Evolutionary conservation across 1,140 invertebrate species (phyloP).

Genomic region (Drosophila suzukii): DNA sequence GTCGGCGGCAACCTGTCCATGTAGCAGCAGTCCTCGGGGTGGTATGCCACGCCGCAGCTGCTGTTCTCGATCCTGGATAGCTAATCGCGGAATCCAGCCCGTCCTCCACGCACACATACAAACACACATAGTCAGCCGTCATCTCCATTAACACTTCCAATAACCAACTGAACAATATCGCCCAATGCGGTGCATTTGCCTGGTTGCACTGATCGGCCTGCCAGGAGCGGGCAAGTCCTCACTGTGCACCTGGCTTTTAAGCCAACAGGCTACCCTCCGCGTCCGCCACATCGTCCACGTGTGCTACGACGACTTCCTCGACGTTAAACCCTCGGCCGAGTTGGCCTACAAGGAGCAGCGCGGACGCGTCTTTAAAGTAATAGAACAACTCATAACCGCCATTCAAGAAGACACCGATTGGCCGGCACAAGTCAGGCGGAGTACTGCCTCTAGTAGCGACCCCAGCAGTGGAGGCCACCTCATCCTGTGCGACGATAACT

Average conservation of each 20-base stretch:
- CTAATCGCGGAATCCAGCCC: slow-evolving; percentile 30
- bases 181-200: slow-evolving; percentile 54
- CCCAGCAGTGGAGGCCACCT: slow-evolving; percentile 13
- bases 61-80: slow-evolving; percentile 64
- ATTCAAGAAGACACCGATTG: slow-evolving; percentile 10
- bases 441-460: neutral
- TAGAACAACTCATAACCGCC: slow-evolving; percentile 39
- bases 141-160: neutral
- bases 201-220: slow-evolving; percentile 67
- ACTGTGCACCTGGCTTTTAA: slow-evolving; percentile 57
- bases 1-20: slow-evolving; percentile 39
- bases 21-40: slow-evolving; percentile 53
- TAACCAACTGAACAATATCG: neutral
- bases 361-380: slow-evolving; percentile 12
- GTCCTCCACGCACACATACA: slow-evolving; percentile 8
- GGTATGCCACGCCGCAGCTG: slow-evolving; percentile 47
- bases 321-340: slow-evolving; percentile 3
- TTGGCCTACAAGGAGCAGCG: slow-evolving; percentile 56
- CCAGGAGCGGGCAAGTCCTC: slow-evolving; percentile 66
- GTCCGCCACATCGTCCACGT: slow-evolving; percentile 58
- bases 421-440: slow-evolving; percentile 1
- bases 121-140: slow-evolving; percentile 12
- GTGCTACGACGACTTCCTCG: slow-evolving; percentile 68
- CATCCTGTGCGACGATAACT: slow-evolving; percentile 76
- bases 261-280: slow-evolving; percentile 3